Base-by-base conservation (phyloP, 2,888 invertebrate genomes). In the Aleiodes testaceus region DNA sequence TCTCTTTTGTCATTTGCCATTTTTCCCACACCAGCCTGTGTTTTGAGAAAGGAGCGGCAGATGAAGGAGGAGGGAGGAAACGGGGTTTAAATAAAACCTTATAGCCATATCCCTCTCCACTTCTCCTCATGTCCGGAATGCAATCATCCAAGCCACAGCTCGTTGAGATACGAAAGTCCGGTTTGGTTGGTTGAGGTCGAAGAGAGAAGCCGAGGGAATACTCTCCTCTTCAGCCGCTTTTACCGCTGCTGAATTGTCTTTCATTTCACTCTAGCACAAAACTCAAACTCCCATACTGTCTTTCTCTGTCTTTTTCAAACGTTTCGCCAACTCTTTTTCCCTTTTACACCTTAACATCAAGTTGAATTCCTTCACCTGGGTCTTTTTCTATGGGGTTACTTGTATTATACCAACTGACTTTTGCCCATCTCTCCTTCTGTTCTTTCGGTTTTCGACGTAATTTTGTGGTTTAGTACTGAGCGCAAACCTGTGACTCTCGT, bases 141-240 rank as follows among this genome's bases (percentile, higher is more conserved):
- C 77, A 76, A 77, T 76, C 77, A 76, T 77, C 75, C 77, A 74
- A 72, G 75, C 74, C 70, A 75, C 70, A 75, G 75, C 75, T 76
- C 75, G 77, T 77, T 72, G 72, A 75, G 75, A 76, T 76, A 76
- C 77, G 75, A 76, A 75, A 77, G 77, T 77, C 77, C 77, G 77
- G 77, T 77, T 77, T 77, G 77, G 76, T 77, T 72, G 72, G 77
- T 76, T 69, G 75, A 72, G 75, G 52, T 66, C 72, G 74, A 74
- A 66, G 69, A 53, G 53, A 71, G 65, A 74, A 71, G 74, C 73
- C 71, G 68, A 65, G 76, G 74, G 66, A 71, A 66, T 36, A 59
- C 59, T 16, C 70, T 65, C 18, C 59, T 42, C 59, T 59, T 61
- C 49, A 52, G 36, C 45, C 64, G 20, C 26, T 44, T 26, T 55